Evolutionary conservation across 2,113 vertebrate genomes (phyloP).

Genomic region (Perccottus glenii): DNA sequence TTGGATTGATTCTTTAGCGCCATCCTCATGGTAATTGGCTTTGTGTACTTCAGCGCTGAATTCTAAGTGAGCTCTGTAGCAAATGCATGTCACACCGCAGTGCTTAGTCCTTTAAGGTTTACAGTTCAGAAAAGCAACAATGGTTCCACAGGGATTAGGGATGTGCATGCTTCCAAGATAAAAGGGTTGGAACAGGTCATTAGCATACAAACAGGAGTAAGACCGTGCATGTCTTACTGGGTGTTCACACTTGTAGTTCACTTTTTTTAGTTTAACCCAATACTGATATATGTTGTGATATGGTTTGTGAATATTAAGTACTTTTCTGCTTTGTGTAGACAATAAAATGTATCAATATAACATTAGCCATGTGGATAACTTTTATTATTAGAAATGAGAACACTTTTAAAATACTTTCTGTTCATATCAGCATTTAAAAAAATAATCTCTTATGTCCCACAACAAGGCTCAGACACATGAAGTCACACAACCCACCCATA

Average conservation of each 20-base stretch:
- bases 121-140: constrained; percentile 60
- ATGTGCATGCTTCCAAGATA: constrained; percentile 47
- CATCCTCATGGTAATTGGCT: constrained; percentile 70
- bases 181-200: constrained; percentile 47
- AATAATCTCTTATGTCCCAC: too few species aligned
- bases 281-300: not conserved
- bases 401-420: too few species aligned
- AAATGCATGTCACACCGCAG: constrained; percentile 62
- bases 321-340: too few species aligned
- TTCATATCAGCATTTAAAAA: too few species aligned
- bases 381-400: too few species aligned
- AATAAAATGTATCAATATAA: too few species aligned
- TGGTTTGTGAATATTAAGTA: not conserved
- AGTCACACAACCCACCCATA: too few species aligned
- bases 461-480: too few species aligned
- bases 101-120: constrained; percentile 67
- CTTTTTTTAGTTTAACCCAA: not conserved
- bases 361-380: too few species aligned
- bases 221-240: not conserved
- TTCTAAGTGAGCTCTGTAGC: constrained; percentile 60
- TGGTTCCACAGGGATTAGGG: constrained; percentile 46
- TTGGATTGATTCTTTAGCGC: constrained; percentile 65
- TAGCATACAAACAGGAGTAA: constrained; percentile 37
- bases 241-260: not conserved
- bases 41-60: constrained; percentile 61